These are phyloP conservation scores for Falco biarmicus DNA, from an alignment of 2,797 vertebrate genomes.

Conservation along the genomic window DNA sequence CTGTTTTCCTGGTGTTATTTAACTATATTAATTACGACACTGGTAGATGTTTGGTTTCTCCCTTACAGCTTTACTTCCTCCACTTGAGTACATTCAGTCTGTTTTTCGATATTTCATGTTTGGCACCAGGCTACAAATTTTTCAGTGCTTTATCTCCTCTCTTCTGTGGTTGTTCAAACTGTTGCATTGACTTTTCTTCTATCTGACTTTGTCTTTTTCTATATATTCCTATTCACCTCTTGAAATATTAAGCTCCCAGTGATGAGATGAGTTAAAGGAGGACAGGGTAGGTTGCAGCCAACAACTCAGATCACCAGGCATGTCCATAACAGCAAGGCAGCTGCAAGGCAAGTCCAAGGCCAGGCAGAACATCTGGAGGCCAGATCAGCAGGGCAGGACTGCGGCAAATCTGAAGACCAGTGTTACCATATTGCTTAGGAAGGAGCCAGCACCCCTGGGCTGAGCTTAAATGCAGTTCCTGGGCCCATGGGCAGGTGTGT, in stretches of 20 bases:
- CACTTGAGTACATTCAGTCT: not conserved
- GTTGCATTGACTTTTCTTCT: not conserved
- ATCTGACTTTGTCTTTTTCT: not conserved
- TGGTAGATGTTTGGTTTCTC: not conserved
- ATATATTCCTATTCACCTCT: not conserved
- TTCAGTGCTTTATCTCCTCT: not conserved
- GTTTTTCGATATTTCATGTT: not conserved
- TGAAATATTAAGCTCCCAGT: not conserved
- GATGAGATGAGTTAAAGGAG: not conserved
- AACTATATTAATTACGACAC: not conserved
- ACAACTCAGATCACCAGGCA: not conserved
- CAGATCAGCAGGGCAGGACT: not conserved
- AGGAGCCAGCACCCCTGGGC: rapidly evolving
- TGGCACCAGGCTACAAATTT: not conserved
- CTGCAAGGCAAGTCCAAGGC: not conserved
- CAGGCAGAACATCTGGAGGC: not conserved
- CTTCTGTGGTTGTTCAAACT: not conserved
- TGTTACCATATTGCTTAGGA: not conserved
- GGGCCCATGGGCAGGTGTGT: not conserved
- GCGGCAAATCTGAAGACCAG: not conserved
- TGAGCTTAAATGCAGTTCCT: not conserved
- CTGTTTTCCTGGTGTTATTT: not conserved
- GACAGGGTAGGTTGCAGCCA: not conserved
- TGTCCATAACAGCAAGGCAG: not conserved
- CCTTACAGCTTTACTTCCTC: not conserved